Base-by-base conservation (phyloP, 2,113 vertebrate genomes). In the Ardeotis arabs region DNA sequence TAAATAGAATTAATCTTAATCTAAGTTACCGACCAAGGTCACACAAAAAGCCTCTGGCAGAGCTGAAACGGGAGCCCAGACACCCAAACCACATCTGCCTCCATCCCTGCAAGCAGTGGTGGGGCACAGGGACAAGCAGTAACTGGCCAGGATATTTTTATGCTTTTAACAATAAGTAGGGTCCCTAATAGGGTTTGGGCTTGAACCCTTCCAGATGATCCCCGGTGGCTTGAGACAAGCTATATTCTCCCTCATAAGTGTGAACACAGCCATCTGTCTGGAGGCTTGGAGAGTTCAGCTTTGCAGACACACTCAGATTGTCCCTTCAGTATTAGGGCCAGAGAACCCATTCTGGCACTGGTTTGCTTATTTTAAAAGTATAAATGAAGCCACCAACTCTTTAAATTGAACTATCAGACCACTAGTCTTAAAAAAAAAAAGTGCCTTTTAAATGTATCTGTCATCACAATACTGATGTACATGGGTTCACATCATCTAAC, bases 21-120 rank as follows among this genome's bases (percentile, higher is more conserved):
- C 84, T 89, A 87, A 78, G 64, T n/a, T 84, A 75, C 80, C 12
- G 3, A 92, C 41, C 74, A 95, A 92, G 74, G 87, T 93, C 81
- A 96, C 24, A 49, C 8, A 25, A 87, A 89, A 90, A 78, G 27
- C 37, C 39, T 70, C 53, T 31, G 60, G n/a, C 20, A 87, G 74
- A 88, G 39, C 39, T 69, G 73, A 78, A 95, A 80, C 1, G 1
- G 83, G 68, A 41, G 37, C 24, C 27, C 60, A 81, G 56, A 55
- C 10, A 7, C 69, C 28, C 22, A 33, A 91, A 44, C 62, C 47
- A 92, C 2, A 0, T 31, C n/a, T 69, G 73, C 53, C 52, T 60
- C 62, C 70, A 9, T 8, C 35, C 14, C 50, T 60, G 7, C 12
- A 49, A 66, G 67, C 44, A 68, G 29, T 23, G n/a, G 35, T 0